Percentiles rank a stretch among this genome's conserved stretches.
Evolutionary conservation across 1,140 invertebrate genomes (phyloP).

Genomic region (Centruroides vittatus): DNA sequence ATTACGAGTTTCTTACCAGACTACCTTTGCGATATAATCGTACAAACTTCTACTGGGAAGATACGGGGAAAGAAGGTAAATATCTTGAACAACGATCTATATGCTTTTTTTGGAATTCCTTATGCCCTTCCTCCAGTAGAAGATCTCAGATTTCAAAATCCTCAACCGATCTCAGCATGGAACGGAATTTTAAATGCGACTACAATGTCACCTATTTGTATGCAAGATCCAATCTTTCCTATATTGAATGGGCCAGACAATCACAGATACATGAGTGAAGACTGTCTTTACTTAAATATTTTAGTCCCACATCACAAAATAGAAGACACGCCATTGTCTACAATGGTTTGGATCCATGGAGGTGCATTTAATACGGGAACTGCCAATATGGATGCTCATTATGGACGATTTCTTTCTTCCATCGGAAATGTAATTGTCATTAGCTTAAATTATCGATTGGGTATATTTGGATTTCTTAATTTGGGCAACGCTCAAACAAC

Average conservation of each 20-base stretch:
- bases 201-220: not conserved
- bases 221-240: not conserved
- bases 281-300: constrained; percentile 88
- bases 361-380: no score
- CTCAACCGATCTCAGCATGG: constrained; percentile 71
- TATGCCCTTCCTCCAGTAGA: constrained; percentile 83
- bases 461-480: no score
- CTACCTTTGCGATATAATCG: no score
- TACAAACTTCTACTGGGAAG: no score
- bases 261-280: constrained; percentile 39
- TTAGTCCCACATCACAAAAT: constrained; percentile 50
- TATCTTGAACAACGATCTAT: constrained; percentile 35
- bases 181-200: constrained; percentile 43
- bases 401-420: not conserved
- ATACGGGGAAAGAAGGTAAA: no score
- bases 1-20: no score
- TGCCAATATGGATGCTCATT: not conserved
- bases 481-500: no score
- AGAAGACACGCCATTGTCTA: no score
- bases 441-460: constrained; percentile 27
- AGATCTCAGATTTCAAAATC: constrained; percentile 69
- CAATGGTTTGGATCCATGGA: no score
- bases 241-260: not conserved
- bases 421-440: constrained; percentile 13
- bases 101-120: constrained; percentile 84